These are phyloP conservation scores for Clarias gariepinus DNA, from an alignment of 2,113 vertebrate species.

Conservation along the genomic window DNA sequence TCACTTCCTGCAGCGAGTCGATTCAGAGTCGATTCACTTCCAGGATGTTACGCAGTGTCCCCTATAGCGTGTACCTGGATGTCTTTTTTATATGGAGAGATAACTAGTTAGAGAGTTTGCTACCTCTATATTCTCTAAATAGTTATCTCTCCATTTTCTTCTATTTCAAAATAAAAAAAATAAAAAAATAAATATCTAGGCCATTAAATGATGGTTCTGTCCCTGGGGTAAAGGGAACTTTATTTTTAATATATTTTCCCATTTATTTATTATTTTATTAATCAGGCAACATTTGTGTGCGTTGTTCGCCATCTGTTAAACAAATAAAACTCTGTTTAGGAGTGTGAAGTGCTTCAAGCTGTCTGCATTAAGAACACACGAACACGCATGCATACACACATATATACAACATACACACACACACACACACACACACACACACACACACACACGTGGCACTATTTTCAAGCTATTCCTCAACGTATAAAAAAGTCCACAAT, in stretches of 20 bases:
- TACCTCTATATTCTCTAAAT: no score
- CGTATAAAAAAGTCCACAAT: conserved; percentile 21
- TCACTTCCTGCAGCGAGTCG: neutral
- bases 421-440: neutral
- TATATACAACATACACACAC: conserved; percentile 22
- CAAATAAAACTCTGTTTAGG: neutral
- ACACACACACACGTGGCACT: neutral
- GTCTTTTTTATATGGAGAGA: no score
- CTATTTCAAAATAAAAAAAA: neutral
- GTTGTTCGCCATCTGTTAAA: conserved; percentile 10
- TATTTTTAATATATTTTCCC: neutral
- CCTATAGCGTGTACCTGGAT: no score
- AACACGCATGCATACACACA: neutral
- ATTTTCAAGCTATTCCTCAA: neutral
- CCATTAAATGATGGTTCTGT: neutral
- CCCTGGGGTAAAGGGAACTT: neutral
- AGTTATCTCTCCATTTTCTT: no score
- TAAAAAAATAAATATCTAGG: neutral
- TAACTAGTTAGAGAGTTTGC: no score
- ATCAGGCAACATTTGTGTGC: neutral
- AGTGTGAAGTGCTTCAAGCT: conserved; percentile 18
- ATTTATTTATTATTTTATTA: neutral
- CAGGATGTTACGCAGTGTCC: no score
- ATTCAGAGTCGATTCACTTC: neutral
- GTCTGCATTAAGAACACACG: conserved; percentile 5